A percentile compares a stretch with the other conserved stretches of the same genome.
These are phyloP conservation scores for Argyra leucocephala DNA, from an alignment of 2,888 invertebrate species.

Conservation along the genomic window DNA sequence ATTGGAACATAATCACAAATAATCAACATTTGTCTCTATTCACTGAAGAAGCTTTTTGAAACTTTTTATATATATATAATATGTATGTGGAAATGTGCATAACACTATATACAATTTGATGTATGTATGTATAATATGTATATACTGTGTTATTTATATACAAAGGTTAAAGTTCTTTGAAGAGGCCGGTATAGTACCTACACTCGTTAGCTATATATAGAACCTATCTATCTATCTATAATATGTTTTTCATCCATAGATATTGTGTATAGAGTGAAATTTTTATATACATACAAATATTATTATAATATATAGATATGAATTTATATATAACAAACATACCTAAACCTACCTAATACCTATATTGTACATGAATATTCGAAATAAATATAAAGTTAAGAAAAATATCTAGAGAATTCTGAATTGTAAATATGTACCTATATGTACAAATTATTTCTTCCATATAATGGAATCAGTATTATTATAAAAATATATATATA, in stretches of 20 bases:
- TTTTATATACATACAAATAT: neutral
- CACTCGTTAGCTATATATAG: neutral
- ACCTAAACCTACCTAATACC: no score
- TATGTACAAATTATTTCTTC: neutral
- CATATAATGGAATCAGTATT: neutral
- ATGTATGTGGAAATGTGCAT: no score
- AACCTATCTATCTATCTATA: neutral
- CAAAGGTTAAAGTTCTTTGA: neutral
- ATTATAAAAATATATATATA: no score
- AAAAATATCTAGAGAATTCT: neutral
- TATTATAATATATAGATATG: no score
- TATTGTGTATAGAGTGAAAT: neutral
- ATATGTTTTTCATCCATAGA: neutral
- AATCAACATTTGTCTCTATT: neutral
- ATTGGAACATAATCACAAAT: constrained; percentile 1
- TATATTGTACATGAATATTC: no score
- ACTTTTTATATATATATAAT: neutral
- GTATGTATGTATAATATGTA: no score
- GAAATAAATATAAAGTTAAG: neutral
- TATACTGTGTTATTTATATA: no score
- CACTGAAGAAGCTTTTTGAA: neutral
- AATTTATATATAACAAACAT: no score
- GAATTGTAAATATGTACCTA: neutral
- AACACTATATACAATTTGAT: no score
- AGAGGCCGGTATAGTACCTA: neutral